These are phyloP conservation scores for Autographa pulchrina DNA, from an alignment of 2,888 invertebrate genomes.

Conservation along the genomic window DNA sequence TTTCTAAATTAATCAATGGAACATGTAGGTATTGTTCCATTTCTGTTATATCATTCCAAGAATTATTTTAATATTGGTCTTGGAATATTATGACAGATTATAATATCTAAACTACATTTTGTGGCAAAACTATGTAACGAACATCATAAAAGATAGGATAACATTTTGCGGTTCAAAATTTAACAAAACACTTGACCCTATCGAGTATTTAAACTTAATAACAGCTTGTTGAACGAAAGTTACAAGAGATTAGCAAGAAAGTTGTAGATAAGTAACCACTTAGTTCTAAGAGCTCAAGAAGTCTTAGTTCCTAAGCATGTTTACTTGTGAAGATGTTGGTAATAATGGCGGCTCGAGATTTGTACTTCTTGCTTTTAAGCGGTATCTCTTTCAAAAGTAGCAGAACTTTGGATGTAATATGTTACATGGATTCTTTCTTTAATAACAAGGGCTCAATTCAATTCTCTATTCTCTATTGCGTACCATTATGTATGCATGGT, in stretches of 20 bases:
- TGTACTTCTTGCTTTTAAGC: neutral
- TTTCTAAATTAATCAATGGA: too few relatives aligned
- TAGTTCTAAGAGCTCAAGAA: conserved; percentile 7
- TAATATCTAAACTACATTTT: too few relatives aligned
- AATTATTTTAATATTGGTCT: too few relatives aligned
- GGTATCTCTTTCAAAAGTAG: neutral
- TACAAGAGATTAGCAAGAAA: neutral
- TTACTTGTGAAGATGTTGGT: neutral
- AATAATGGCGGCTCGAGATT: neutral
- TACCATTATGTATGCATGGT: too few relatives aligned
- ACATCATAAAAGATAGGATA: neutral
- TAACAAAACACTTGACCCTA: neutral
- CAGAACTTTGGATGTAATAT: too few relatives aligned
- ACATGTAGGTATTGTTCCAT: too few relatives aligned
- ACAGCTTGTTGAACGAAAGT: neutral
- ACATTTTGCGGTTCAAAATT: neutral
- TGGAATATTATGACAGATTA: too few relatives aligned
- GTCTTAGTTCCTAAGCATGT: neutral
- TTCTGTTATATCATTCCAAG: neutral
- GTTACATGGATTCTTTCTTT: too few relatives aligned
- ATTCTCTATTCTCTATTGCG: too few relatives aligned
- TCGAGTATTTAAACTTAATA: neutral
- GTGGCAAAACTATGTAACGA: too few relatives aligned
- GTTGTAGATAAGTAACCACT: neutral
- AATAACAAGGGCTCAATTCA: too few relatives aligned